Conservation (phyloP, 2,888 invertebrate species). For the Limnephilus marmoratus region DNA sequence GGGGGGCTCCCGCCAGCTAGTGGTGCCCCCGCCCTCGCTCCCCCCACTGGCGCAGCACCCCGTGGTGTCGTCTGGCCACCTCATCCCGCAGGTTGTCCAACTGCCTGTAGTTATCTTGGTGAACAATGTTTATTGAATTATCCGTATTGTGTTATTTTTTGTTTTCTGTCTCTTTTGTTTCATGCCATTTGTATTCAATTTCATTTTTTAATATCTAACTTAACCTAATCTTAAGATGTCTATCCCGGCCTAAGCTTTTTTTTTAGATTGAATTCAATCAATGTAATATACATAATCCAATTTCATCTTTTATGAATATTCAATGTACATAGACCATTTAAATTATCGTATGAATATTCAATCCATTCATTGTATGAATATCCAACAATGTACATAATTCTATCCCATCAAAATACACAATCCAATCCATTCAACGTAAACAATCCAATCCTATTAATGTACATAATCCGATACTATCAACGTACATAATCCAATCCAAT, state of each 20-base stretch:
- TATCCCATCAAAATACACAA: background rate
- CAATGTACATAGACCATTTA: too few relatives aligned
- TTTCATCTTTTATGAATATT: background rate
- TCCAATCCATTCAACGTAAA: background rate
- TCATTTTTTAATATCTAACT: background rate
- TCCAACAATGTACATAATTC: background rate
- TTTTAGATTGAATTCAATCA: background rate
- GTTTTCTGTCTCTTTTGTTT: background rate
- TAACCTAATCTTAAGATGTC: background rate
- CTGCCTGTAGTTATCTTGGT: background rate
- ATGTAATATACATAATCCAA: background rate
- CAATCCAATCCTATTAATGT: too few relatives aligned
- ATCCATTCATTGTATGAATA: too few relatives aligned
- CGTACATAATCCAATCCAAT: too few relatives aligned
- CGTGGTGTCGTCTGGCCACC: constrained; percentile 70
- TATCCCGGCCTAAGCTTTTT: background rate
- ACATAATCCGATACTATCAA: too few relatives aligned
- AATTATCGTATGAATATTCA: background rate
- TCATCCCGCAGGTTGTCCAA: constrained; percentile 46
- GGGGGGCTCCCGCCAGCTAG: constrained; percentile 69
- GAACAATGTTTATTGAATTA: background rate
- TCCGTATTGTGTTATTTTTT: background rate
- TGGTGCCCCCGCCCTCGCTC: constrained; percentile 65
- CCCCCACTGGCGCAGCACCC: constrained; percentile 67
- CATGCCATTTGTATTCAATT: background rate